Evolutionary conservation across 2,113 vertebrate genomes (phyloP).

Genomic region (Panthera leo): DNA sequence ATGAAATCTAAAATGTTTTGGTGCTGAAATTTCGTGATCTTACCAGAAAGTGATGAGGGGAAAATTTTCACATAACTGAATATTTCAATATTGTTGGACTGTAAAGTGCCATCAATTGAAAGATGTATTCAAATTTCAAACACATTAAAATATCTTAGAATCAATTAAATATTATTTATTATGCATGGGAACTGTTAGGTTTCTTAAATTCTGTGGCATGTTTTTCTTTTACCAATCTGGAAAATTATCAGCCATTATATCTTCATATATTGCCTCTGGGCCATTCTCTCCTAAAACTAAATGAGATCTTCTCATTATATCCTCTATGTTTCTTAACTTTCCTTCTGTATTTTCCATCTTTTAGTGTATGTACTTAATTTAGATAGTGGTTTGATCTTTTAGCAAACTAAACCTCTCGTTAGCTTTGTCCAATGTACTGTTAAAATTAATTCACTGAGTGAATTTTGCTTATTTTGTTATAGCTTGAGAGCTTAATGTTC

Average conservation of each 20-base stretch:
- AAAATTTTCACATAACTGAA: not conserved
- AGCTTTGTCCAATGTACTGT: not conserved
- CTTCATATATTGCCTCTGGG: not conserved
- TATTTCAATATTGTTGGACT: not conserved
- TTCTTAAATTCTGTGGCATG: not conserved
- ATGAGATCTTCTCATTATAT: not conserved
- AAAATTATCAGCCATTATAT: not conserved
- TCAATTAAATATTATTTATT: not conserved
- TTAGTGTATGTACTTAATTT: not conserved
- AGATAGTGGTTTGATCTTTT: not conserved
- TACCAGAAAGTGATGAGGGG: not conserved
- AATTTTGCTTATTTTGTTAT: not conserved
- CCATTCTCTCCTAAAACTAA: not conserved
- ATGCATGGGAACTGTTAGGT: not conserved
- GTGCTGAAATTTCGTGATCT: not conserved
- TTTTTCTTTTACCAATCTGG: not conserved
- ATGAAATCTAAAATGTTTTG: not conserved
- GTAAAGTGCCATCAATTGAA: not conserved
- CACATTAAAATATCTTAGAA: not conserved
- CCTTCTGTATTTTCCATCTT: not conserved
- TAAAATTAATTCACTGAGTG: not conserved
- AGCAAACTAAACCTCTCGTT: not conserved
- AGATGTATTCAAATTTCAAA: not conserved
- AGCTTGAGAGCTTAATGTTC: not conserved
- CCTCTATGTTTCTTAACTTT: not conserved